Evolutionary conservation across 2,888 invertebrate genomes (phyloP).

Genomic region (Pheosia gnoma): DNA sequence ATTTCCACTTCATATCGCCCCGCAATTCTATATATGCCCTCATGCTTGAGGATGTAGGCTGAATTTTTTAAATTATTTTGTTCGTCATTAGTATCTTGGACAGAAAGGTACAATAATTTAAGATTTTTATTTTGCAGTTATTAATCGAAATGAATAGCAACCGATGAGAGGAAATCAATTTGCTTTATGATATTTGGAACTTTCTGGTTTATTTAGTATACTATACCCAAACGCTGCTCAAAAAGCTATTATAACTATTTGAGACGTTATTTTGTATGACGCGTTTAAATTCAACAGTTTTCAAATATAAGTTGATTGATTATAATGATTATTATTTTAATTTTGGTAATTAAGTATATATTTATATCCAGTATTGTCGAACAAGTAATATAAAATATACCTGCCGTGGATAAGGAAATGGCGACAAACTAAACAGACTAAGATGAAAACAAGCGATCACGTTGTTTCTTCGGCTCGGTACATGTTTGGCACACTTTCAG

Average conservation of each 20-base stretch:
- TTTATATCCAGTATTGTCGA: not conserved
- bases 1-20: slow-evolving; percentile 47
- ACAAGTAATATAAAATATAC: slow-evolving; percentile 1
- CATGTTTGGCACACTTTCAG: slow-evolving; percentile 78
- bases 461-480: slow-evolving; percentile 58
- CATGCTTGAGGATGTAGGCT: not conserved
- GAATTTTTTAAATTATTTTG: not conserved
- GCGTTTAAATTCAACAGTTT: too few relatives aligned
- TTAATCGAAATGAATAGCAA: too few relatives aligned
- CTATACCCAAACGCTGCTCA: too few relatives aligned
- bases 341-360: not conserved
- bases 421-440: slow-evolving; percentile 31
- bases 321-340: not conserved
- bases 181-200: too few relatives aligned
- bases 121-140: too few relatives aligned
- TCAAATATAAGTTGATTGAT: too few relatives aligned
- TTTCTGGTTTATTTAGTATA: too few relatives aligned
- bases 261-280: too few relatives aligned
- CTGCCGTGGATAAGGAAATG: slow-evolving; percentile 24
- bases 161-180: too few relatives aligned
- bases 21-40: not conserved
- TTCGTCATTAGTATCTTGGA: too few relatives aligned
- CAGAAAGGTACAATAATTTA: too few relatives aligned
- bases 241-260: too few relatives aligned
- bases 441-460: slow-evolving; percentile 52